Percentiles rank a stretch among this genome's conserved stretches.
These are phyloP conservation scores for Luffia ferchaultella DNA, from an alignment of 2,888 invertebrate species.

Conservation along the genomic window DNA sequence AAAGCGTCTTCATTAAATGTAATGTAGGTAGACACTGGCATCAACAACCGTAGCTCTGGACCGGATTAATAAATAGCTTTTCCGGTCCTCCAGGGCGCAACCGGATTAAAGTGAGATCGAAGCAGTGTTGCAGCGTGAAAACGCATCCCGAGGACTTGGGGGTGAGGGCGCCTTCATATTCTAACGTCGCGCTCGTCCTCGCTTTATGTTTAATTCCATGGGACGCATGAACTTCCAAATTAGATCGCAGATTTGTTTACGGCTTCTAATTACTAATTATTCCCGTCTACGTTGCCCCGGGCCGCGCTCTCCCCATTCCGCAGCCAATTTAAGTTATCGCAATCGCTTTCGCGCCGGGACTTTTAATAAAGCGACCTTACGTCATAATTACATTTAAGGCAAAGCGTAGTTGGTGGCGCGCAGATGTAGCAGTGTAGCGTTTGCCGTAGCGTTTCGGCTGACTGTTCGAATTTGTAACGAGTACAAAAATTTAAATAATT, in stretches of 20 bases:
- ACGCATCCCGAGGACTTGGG: too few relatives aligned
- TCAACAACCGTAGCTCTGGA: not conserved
- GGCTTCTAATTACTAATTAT: not conserved
- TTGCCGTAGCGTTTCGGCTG: too few relatives aligned
- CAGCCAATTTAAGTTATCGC: not conserved
- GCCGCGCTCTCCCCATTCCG: not conserved
- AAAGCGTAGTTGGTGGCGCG: too few relatives aligned
- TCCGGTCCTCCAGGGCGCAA: not conserved
- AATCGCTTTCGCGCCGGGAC: not conserved
- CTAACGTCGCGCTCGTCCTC: not conserved
- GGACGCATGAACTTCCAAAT: not conserved
- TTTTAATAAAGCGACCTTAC: not conserved
- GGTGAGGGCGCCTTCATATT: not conserved
- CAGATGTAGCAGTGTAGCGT: too few relatives aligned
- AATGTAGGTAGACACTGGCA: too few relatives aligned
- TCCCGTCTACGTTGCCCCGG: not conserved
- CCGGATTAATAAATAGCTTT: not conserved
- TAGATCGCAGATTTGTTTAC: not conserved
- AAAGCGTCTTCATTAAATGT: too few relatives aligned
- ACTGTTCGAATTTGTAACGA: too few relatives aligned
- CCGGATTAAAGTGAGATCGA: not conserved
- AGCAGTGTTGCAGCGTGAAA: not conserved
- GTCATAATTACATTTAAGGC: not conserved
- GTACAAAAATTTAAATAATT: too few relatives aligned
- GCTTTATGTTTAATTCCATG: not conserved